Conservation (phyloP, 2,113 vertebrate species). For the Thymallus thymallus region DNA sequence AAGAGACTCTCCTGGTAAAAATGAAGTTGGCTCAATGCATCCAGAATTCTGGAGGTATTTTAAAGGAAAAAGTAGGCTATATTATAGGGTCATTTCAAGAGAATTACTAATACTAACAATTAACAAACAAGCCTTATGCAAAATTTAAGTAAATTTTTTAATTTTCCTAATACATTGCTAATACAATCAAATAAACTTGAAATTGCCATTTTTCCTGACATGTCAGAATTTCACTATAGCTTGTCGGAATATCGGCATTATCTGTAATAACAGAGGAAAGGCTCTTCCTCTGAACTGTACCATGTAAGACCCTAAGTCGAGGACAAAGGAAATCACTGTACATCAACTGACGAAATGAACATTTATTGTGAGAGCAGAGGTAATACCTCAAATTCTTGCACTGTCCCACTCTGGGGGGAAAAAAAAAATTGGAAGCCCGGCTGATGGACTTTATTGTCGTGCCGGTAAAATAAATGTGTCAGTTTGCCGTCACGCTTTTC, state of each 20-base stretch:
- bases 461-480: conserved; percentile 21
- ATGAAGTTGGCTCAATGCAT: too few species aligned
- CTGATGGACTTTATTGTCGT: not conserved
- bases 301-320: conserved; percentile 12
- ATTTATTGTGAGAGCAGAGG: not conserved
- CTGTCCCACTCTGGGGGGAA: conserved; percentile 31
- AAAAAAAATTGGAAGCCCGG: conserved; percentile 17
- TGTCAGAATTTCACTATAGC: too few species aligned
- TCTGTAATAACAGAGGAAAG: conserved; percentile 11
- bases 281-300: conserved; percentile 24
- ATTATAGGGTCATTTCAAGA: too few species aligned
- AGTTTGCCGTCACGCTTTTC: conserved; percentile 21
- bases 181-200: conserved; percentile 5
- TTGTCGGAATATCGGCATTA: too few species aligned
- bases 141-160: too few species aligned
- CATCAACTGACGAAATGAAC: conserved; percentile 5
- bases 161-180: conserved; percentile 7
- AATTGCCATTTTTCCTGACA: conserved; percentile 2
- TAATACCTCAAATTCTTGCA: conserved; percentile 20
- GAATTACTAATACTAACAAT: too few species aligned
- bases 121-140: too few species aligned
- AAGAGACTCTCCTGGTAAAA: too few species aligned
- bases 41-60: too few species aligned
- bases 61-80: too few species aligned
- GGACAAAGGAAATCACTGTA: conserved; percentile 25